Evolutionary conservation across 2,888 invertebrate species (phyloP).

Genomic region (Ceriagrion tenellum): DNA sequence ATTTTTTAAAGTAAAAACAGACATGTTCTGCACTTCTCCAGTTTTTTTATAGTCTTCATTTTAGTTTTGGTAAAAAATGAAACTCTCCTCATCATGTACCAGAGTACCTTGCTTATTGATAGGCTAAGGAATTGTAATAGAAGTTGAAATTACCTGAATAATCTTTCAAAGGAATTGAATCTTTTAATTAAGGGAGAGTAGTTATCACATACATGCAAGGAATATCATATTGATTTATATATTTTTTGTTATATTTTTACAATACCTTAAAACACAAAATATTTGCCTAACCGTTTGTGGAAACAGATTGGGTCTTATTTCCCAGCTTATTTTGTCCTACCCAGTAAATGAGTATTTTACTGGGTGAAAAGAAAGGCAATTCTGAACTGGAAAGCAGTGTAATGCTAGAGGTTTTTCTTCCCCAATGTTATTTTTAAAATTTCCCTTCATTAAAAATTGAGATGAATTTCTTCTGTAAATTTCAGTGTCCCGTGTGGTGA

Average conservation of each 20-base stretch:
- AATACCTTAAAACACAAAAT: neutral
- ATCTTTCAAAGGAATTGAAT: neutral
- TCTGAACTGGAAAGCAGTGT: constrained; percentile 32
- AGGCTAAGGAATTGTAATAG: neutral
- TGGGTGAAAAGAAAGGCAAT: constrained; percentile 4
- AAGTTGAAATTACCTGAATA: neutral
- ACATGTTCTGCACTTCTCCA: neutral
- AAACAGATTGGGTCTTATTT: neutral
- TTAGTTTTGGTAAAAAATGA: neutral
- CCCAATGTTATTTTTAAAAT: neutral
- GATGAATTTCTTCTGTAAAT: neutral
- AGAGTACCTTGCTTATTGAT: neutral
- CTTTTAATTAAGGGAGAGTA: neutral
- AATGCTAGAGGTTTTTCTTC: neutral
- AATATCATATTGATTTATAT: neutral
- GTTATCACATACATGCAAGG: neutral
- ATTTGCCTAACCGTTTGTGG: neutral
- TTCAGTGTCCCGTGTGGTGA: neutral
- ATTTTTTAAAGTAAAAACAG: neutral
- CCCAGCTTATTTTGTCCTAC: neutral
- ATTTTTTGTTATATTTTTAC: neutral
- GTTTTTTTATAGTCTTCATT: neutral
- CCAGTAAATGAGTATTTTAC: neutral
- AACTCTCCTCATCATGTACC: neutral
- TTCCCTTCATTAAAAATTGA: neutral